These are phyloP conservation scores for Nomada ruficornis DNA, from an alignment of 2,888 invertebrate genomes.

Conservation along the genomic window DNA sequence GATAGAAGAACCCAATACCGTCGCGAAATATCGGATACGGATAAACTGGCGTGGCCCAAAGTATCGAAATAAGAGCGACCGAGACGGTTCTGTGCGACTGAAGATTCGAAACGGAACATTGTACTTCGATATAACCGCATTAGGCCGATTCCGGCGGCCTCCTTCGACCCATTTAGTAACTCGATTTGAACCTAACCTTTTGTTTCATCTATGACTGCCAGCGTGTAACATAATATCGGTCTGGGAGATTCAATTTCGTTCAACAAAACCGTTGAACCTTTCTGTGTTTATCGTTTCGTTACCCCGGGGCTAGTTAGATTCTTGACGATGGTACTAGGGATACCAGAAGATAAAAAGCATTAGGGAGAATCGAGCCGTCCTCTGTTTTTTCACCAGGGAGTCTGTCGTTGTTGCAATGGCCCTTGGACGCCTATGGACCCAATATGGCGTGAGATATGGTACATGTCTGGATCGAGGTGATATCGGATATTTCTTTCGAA, in stretches of 20 bases:
- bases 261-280: background rate
- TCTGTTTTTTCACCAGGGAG: background rate
- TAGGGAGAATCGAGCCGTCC: background rate
- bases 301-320: background rate
- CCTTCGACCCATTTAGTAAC: background rate
- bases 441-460: background rate
- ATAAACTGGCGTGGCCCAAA: background rate
- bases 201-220: background rate
- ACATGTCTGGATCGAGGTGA: no score
- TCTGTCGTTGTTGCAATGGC: background rate
- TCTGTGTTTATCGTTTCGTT: background rate
- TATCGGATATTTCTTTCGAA: no score
- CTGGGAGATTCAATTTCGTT: background rate
- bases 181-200: background rate
- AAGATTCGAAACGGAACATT: background rate
- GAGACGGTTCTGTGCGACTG: no score
- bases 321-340: no score
- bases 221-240: background rate
- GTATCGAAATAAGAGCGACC: background rate
- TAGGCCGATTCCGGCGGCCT: background rate
- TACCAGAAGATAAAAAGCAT: background rate
- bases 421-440: background rate
- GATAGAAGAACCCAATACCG: no score
- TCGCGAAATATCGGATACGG: background rate
- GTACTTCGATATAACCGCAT: background rate